phyloP scores from a whole-genome alignment of 1,140 invertebrate genomes.

The Amphibalanus amphitrite region DNA sequence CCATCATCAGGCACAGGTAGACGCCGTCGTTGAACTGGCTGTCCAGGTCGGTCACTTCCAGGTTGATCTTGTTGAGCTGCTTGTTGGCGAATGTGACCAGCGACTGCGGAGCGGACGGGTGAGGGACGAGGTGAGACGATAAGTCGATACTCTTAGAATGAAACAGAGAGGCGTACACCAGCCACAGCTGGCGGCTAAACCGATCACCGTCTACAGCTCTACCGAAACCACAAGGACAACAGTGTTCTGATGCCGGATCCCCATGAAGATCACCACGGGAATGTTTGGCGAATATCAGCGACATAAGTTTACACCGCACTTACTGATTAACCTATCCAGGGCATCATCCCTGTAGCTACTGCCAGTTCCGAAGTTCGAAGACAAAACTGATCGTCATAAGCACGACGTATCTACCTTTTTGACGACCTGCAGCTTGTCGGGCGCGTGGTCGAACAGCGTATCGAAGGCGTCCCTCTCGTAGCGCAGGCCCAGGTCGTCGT shows the following conservation, averaged over 20 bases:
- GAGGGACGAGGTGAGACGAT: no score
- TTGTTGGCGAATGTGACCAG: constrained; percentile 96
- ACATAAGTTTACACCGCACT: no score
- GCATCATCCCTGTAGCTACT: background rate
- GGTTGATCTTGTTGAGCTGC: constrained; percentile 87
- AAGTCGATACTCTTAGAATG: no score
- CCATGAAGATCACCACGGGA: background rate
- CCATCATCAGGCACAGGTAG: constrained; percentile 85
- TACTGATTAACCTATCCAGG: background rate
- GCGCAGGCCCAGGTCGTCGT: constrained; percentile 84
- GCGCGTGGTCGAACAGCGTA: constrained; percentile 94
- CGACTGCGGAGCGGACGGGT: no score
- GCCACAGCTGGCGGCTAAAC: no score
- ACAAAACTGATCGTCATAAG: no score
- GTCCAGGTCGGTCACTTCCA: constrained; percentile 87
- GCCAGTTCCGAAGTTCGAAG: no score
- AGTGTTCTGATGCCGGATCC: constrained; percentile 95
- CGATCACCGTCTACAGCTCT: background rate
- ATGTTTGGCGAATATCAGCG: constrained; percentile 24
- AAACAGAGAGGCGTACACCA: no score
- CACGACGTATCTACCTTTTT: constrained; percentile 91
- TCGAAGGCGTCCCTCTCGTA: constrained; percentile 96
- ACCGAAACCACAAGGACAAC: constrained; percentile 32
- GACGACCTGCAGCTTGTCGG: constrained; percentile 91
- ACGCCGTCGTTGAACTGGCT: constrained; percentile 95